Evolutionary conservation across 2,888 invertebrate genomes (phyloP), one percentile per base, ranked within the genome.

Genomic region (Vesta saturnalis): DNA sequence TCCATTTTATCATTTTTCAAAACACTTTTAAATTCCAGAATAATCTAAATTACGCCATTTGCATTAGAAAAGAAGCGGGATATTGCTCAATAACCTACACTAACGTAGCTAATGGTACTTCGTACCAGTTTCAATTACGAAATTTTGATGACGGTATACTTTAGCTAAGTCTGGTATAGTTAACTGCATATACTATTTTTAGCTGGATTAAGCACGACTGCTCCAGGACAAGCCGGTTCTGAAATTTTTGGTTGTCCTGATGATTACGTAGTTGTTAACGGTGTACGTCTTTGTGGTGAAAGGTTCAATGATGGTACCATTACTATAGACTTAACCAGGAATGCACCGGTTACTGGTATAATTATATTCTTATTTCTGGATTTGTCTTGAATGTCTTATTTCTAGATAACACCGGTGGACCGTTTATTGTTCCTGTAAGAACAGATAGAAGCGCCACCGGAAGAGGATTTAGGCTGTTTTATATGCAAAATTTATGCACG

Each of bases 41-140:
- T 77, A 92, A 93, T 80, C 81, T 93, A 1, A 93, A 93, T 79
- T 93, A 93, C 79, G 92, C 90, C 0, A 90, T 92, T 72, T 93
- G 93, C 78, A 88, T 93, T 71, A 82, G 87, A 74, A 87, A 91
- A 67, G 85, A 85, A 23, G 81, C 87, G 30, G 89, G 88, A 22
- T 88, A 88, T 60, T 93, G 93, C 80, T 88, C 89, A 54, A 84
- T 92, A 12, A 90, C 89, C 0, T 93, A 91, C 76, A 86, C 85
- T 0, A 89, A 87, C 74, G 82, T 82, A 1, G 85, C 83, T 1
- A 82, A 85, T 57, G 86, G 85, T 19, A 81, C 85, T n/a, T 86
- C 86, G 66, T 85, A 84, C 64, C 86, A 87, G 30, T 90, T 93
- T 85, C 89, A 92, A 81, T 85, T 93, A 47, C 83, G 87, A 19